phyloP scores from a whole-genome alignment of 1,140 invertebrate genomes.

The Myzus persicae region DNA sequence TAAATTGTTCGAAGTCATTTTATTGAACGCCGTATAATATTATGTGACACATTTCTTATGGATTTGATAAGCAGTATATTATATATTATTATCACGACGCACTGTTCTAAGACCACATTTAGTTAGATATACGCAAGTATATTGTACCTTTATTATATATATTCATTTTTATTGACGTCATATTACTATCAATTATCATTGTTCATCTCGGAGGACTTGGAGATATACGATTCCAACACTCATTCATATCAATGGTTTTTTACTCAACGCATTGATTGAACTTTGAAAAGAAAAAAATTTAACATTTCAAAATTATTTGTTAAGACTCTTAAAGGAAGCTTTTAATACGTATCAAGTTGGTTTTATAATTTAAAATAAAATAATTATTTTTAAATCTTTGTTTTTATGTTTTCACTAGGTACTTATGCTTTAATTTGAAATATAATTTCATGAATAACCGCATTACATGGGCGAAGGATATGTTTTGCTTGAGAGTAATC shows the following conservation, averaged over 20 bases:
- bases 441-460: background rate
- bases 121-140: background rate
- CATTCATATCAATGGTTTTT: background rate
- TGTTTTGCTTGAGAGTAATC: background rate
- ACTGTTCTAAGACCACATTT: background rate
- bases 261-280: background rate
- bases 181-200: background rate
- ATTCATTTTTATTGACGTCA: background rate
- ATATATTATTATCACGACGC: background rate
- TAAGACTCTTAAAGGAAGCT: background rate
- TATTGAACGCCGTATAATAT: background rate
- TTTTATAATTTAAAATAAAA: background rate
- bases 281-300: background rate
- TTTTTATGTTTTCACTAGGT: background rate
- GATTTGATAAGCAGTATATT: background rate
- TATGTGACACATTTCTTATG: background rate
- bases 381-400: background rate
- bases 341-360: background rate
- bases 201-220: background rate
- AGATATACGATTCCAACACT: background rate
- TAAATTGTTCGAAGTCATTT: background rate
- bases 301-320: background rate
- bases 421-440: background rate
- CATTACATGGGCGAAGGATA: accelerated
- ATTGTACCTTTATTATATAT: background rate